These are phyloP conservation scores for Diplodus puntazzo DNA, from an alignment of 2,797 vertebrate species.

Conservation along the genomic window DNA sequence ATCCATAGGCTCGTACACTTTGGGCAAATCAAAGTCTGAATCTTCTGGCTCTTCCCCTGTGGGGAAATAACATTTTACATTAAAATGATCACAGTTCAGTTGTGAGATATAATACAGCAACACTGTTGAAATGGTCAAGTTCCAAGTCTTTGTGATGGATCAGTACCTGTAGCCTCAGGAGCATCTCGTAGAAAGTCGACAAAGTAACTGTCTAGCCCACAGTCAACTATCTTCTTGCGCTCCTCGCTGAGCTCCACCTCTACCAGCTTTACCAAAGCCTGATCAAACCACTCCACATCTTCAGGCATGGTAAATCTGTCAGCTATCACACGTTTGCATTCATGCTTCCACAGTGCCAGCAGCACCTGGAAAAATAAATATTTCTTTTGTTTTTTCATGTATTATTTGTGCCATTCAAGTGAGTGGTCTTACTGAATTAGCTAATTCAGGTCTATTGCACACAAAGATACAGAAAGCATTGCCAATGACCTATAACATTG, in stretches of 20 bases:
- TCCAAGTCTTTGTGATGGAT: background rate
- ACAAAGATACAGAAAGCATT: background rate
- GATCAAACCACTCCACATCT: constrained; percentile 93
- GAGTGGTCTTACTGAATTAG: background rate
- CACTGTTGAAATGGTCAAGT: background rate
- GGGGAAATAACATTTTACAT: constrained; percentile 12
- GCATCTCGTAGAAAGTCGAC: constrained; percentile 95
- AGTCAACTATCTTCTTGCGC: constrained; percentile 75
- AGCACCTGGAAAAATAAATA: constrained; percentile 80
- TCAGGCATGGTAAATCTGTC: constrained; percentile 91
- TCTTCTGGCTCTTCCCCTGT: constrained; percentile 91
- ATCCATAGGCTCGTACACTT: constrained; percentile 91
- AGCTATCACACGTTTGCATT: constrained; percentile 94
- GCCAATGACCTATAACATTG: background rate
- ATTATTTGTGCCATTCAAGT: constrained; percentile 13
- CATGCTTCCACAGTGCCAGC: constrained; percentile 94
- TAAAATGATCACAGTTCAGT: background rate
- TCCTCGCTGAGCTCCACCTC: constrained; percentile 86
- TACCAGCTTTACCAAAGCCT: constrained; percentile 83
- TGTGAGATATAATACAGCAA: background rate
- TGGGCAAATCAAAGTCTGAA: constrained; percentile 88
- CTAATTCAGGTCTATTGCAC: background rate
- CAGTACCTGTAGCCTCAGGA: constrained; percentile 90
- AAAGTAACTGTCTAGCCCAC: constrained; percentile 88
- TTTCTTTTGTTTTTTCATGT: background rate